Conservation (phyloP, 2,888 invertebrate genomes). For the Spisula subtruncata region DNA sequence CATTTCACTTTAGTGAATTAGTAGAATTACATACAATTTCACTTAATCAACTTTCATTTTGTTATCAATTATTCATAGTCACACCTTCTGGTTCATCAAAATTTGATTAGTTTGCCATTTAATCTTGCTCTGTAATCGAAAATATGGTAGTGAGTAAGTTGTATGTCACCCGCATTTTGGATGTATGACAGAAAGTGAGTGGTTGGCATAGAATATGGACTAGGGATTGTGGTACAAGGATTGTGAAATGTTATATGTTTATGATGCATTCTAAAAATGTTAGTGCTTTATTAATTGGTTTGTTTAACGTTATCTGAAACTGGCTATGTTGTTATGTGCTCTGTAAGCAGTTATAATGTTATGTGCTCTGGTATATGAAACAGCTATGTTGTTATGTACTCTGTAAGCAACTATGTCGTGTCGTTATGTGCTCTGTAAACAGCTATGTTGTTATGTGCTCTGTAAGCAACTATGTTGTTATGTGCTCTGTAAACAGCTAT, state of each 20-base stretch:
- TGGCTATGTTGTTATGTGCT: no score
- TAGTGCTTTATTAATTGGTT: background rate
- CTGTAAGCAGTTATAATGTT: no score
- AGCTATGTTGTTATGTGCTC: no score
- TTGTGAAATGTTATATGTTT: background rate
- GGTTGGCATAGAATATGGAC: background rate
- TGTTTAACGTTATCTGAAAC: no score
- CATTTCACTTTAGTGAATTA: slow-evolving; percentile 8
- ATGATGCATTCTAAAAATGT: slow-evolving; percentile 17
- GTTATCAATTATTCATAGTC: slow-evolving; percentile 50
- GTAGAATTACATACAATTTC: slow-evolving; percentile 5
- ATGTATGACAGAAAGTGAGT: slow-evolving; percentile 14
- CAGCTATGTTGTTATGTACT: no score
- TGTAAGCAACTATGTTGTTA: no score
- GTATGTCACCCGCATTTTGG: background rate
- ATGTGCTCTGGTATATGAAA: no score
- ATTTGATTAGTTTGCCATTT: slow-evolving; percentile 19
- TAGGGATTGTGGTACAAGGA: background rate
- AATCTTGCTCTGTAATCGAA: slow-evolving; percentile 12
- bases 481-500: no score
- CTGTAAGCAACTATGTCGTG: no score
- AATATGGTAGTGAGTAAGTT: background rate
- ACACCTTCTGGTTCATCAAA: slow-evolving; percentile 36
- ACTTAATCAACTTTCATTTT: slow-evolving; percentile 37
- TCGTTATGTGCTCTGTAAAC: no score